Conservation (phyloP, 2,797 vertebrate species). For the Coranthus polyacanthus region DNA sequence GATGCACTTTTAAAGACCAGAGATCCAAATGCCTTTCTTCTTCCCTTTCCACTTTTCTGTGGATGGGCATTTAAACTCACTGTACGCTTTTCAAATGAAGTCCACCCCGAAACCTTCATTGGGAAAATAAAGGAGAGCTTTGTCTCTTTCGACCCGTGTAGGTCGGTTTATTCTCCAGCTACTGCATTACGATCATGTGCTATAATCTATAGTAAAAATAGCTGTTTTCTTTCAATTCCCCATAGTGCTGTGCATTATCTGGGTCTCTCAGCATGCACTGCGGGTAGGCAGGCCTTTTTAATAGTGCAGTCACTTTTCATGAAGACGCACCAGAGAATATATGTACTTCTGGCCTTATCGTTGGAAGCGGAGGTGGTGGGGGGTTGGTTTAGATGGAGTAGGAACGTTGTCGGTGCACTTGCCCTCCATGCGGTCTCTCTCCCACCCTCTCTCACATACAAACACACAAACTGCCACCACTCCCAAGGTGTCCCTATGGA, state of each 20-base stretch:
- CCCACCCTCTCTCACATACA: conserved; percentile 15
- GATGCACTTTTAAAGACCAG: no score
- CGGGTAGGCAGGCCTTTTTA: conserved; percentile 58
- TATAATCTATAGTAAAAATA: conserved; percentile 63
- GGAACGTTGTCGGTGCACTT: conserved; percentile 39
- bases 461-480: conserved; percentile 15
- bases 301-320: conserved; percentile 68
- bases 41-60: conserved; percentile 5
- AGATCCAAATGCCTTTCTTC: no score
- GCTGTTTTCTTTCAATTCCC: conserved; percentile 40
- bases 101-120: conserved; percentile 23
- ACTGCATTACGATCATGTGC: conserved; percentile 41
- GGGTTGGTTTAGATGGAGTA: conserved; percentile 53
- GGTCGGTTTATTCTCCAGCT: conserved; percentile 35
- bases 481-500: conserved; percentile 62
- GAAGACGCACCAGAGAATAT: conserved; percentile 62
- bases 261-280: conserved; percentile 49
- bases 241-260: conserved; percentile 52
- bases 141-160: conserved; percentile 39
- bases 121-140: conserved; percentile 33
- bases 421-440: conserved; percentile 39
- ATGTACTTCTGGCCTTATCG: conserved; percentile 64
- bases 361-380: not conserved
- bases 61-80: conserved; percentile 9
- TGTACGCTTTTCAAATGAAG: not conserved